These are phyloP conservation scores for Hydroisotoma schaefferi DNA, from an alignment of 2,888 invertebrate genomes.

Conservation along the genomic window DNA sequence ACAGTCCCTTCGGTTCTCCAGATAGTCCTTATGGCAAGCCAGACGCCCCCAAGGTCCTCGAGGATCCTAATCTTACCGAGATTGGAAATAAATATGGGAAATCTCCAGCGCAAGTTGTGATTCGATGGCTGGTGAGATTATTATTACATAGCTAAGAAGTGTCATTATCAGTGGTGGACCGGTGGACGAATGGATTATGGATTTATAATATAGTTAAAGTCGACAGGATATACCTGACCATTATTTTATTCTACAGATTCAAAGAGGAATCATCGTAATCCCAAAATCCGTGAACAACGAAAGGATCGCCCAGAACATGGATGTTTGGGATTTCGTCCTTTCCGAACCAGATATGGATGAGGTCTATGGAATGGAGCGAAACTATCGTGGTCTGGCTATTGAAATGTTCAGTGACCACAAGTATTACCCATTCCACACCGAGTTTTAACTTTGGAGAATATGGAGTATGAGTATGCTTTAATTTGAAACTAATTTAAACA, in stretches of 20 bases:
- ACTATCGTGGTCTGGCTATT: slow-evolving; percentile 53
- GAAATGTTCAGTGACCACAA: slow-evolving; percentile 51
- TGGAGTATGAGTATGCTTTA: too few relatives aligned
- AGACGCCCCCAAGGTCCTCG: slow-evolving; percentile 49
- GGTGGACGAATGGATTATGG: too few relatives aligned
- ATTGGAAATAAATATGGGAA: slow-evolving; percentile 52
- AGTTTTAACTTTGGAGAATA: too few relatives aligned
- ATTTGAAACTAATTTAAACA: too few relatives aligned
- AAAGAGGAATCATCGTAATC: slow-evolving; percentile 53
- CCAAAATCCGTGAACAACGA: slow-evolving; percentile 53
- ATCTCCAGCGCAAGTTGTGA: slow-evolving; percentile 51
- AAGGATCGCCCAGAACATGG: slow-evolving; percentile 52
- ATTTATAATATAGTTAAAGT: too few relatives aligned
- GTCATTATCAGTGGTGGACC: too few relatives aligned
- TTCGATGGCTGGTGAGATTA: slow-evolving; percentile 49
- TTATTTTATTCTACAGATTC: too few relatives aligned
- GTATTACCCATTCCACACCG: slow-evolving; percentile 57
- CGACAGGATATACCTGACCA: too few relatives aligned
- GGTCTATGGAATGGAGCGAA: slow-evolving; percentile 51
- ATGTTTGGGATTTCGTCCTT: slow-evolving; percentile 52
- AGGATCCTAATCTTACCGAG: slow-evolving; percentile 51
- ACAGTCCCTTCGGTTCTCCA: slow-evolving; percentile 59
- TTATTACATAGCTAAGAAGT: too few relatives aligned
- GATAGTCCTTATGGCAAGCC: slow-evolving; percentile 57
- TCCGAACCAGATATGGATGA: slow-evolving; percentile 51